Conservation (phyloP, 2,797 vertebrate genomes). For the Helostoma temminkii region DNA sequence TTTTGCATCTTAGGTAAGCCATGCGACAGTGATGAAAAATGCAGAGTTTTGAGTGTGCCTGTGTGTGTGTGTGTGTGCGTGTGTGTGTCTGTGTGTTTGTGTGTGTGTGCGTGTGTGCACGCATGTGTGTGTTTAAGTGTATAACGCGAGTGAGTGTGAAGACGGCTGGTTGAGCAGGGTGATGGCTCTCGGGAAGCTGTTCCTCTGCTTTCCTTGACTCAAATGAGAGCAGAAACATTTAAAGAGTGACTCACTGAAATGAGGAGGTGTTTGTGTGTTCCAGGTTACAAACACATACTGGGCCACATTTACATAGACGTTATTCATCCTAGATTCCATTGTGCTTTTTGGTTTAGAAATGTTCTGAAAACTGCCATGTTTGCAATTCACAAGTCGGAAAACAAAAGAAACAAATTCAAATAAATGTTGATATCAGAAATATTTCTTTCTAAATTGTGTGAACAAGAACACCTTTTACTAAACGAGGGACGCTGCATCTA, state of each 20-base stretch:
- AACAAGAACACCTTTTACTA: conserved; percentile 40
- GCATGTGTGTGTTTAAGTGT: neutral
- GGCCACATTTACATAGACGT: conserved; percentile 40
- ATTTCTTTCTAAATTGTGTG: conserved; percentile 13
- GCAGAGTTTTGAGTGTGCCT: conserved; percentile 26
- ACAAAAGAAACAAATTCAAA: conserved; percentile 2
- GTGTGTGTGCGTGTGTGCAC: conserved; percentile 2
- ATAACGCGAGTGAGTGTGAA: conserved; percentile 1
- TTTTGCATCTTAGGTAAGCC: conserved; percentile 54
- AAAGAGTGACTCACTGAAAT: conserved; percentile 68
- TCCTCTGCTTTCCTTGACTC: conserved; percentile 55
- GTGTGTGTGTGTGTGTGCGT: conserved; percentile 12
- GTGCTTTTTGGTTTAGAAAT: conserved; percentile 30
- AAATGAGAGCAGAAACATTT: conserved; percentile 66
- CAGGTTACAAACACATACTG: conserved; percentile 51
- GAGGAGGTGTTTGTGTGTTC: conserved; percentile 50
- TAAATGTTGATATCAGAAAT: conserved; percentile 7
- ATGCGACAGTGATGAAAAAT: conserved; percentile 61
- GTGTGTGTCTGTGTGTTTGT: neutral
- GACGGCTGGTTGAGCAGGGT: conserved; percentile 48
- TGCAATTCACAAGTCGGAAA: conserved; percentile 16
- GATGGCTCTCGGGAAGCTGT: conserved; percentile 53
- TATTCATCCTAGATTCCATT: conserved; percentile 33
- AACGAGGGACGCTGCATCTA: conserved; percentile 36
- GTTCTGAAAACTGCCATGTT: neutral